A percentile compares a stretch with the other conserved stretches of the same genome.
Evolutionary conservation across 2,113 vertebrate species (phyloP).

Genomic region (Centropus bengalensis): DNA sequence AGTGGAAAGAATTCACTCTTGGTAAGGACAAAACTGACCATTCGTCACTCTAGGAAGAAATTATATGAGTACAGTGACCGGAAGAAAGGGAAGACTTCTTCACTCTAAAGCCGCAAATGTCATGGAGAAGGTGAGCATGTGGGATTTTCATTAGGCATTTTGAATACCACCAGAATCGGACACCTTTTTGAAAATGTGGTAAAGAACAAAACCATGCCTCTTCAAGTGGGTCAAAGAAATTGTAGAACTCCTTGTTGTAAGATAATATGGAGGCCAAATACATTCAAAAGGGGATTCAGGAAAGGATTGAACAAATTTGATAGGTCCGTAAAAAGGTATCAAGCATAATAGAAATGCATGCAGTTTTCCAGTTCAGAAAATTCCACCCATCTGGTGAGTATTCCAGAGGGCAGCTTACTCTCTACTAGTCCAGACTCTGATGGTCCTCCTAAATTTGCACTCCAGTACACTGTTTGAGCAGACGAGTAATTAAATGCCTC

Average conservation of each 20-base stretch:
- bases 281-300: neutral
- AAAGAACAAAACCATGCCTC: neutral
- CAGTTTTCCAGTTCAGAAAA: neutral
- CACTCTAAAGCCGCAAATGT: neutral
- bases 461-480: neutral
- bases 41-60: neutral
- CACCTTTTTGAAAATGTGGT: neutral
- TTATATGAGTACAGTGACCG: neutral
- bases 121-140: neutral
- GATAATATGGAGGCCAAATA: neutral
- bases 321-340: neutral
- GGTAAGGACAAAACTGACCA: neutral
- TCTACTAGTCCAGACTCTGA: neutral
- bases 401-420: neutral
- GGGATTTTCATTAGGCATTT: neutral
- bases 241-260: neutral
- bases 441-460: neutral
- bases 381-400: neutral
- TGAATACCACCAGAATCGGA: neutral
- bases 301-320: neutral
- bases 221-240: neutral
- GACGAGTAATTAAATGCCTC: neutral
- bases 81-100: neutral
- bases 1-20: neutral
- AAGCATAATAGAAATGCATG: neutral